A percentile compares a stretch with the other conserved stretches of the same genome.
phyloP scores from a whole-genome alignment of 2,888 invertebrate species.

The Drosophila demipolita region DNA sequence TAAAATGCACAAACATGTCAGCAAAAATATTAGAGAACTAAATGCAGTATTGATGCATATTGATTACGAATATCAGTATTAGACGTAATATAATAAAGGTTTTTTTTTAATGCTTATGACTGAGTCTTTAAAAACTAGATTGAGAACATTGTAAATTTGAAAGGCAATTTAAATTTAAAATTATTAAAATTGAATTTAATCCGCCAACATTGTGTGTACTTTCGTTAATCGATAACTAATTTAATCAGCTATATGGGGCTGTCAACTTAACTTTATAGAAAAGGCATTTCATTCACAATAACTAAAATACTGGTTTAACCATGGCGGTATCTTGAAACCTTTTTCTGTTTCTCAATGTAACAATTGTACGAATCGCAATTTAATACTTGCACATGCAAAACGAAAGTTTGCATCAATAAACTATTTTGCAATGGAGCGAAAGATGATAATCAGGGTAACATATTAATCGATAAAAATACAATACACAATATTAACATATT shows the following conservation, averaged over 20 bases:
- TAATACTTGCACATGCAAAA: neutral
- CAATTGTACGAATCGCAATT: too few species aligned
- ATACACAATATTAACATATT: constrained; percentile 6
- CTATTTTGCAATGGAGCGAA: neutral
- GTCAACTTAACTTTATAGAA: constrained; percentile 9
- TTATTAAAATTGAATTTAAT: neutral
- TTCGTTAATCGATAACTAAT: neutral
- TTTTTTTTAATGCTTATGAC: neutral
- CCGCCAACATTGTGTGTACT: neutral
- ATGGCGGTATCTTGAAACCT: neutral
- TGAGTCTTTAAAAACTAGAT: neutral
- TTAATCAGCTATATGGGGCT: neutral
- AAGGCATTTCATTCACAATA: neutral
- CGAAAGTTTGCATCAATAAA: neutral
- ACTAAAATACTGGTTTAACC: neutral
- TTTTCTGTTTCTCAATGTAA: neutral
- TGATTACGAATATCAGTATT: neutral
- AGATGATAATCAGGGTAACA: neutral
- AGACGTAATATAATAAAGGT: neutral
- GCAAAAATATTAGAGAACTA: constrained; percentile 18
- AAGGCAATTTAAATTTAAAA: too few species aligned
- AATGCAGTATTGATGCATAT: neutral
- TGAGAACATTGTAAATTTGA: neutral
- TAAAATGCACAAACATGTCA: constrained; percentile 19
- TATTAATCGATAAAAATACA: neutral